Evolutionary conservation across 2,797 vertebrate species (phyloP).

Genomic region (Hydrophis major): DNA sequence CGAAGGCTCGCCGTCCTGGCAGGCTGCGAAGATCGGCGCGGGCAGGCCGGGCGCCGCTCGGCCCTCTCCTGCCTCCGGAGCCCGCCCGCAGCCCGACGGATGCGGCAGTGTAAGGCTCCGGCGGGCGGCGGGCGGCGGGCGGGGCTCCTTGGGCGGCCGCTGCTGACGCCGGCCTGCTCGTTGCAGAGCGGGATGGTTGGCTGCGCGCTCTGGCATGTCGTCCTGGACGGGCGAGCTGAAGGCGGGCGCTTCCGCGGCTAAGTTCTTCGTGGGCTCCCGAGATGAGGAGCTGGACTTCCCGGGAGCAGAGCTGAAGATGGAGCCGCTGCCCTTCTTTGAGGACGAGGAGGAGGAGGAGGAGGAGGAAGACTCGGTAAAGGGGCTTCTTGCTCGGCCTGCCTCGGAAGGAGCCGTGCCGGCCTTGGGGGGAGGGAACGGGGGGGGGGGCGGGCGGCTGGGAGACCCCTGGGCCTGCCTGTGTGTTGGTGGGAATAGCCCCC

Average conservation of each 20-base stretch:
- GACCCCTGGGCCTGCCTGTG: background rate
- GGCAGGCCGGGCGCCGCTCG: background rate
- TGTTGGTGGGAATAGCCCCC: background rate
- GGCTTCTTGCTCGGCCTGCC: background rate
- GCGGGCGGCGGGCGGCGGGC: background rate
- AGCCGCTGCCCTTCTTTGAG: constrained; percentile 83
- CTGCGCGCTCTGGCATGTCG: constrained; percentile 89
- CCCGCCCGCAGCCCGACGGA: constrained; percentile 25
- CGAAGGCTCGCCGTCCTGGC: background rate
- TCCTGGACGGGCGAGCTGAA: constrained; percentile 87
- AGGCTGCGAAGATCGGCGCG: background rate
- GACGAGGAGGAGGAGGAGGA: constrained; percentile 80
- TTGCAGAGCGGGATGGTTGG: constrained; percentile 81
- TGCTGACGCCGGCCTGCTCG: constrained; percentile 4
- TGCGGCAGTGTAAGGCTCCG: constrained; percentile 53
- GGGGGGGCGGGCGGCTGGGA: background rate
- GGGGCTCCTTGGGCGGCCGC: background rate
- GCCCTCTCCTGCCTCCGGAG: background rate
- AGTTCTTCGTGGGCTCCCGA: constrained; percentile 97
- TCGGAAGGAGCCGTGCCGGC: background rate
- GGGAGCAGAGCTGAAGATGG: constrained; percentile 89
- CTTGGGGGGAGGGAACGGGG: no score
- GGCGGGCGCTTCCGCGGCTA: constrained; percentile 85
- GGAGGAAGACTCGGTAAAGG: constrained; percentile 69
- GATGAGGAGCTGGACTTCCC: constrained; percentile 88